Conservation (phyloP, 1,140 invertebrate species). For the Ditylenchus dipsaci region DNA sequence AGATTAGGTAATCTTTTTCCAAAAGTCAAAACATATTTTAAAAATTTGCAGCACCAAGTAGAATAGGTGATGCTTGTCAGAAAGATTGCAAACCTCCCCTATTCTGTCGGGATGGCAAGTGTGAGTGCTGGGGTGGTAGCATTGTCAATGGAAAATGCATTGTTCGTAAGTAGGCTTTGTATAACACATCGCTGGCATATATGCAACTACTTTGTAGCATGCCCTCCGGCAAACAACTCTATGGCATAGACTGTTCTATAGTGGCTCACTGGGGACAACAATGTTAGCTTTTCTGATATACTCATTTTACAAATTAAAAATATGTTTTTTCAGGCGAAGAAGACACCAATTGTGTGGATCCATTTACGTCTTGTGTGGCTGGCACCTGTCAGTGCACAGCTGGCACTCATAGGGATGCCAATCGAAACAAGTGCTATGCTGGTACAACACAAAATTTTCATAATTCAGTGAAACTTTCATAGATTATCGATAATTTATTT, state of each 20-base stretch:
- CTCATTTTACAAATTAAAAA: constrained; percentile 7
- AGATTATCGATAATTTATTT: constrained; percentile 10
- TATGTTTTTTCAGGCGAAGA: not conserved
- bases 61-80: constrained; percentile 56
- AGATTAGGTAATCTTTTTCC: constrained; percentile 44
- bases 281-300: constrained; percentile 40
- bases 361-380: constrained; percentile 51
- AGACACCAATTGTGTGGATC: constrained; percentile 53
- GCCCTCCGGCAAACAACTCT: constrained; percentile 56
- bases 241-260: constrained; percentile 54
- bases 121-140: constrained; percentile 58
- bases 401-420: constrained; percentile 49
- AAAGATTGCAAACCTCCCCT: constrained; percentile 57
- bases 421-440: constrained; percentile 50
- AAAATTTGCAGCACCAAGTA: constrained; percentile 48
- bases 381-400: constrained; percentile 56
- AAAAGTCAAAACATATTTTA: constrained; percentile 1
- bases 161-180: constrained; percentile 47
- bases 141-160: constrained; percentile 53
- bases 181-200: not conserved
- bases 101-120: constrained; percentile 56
- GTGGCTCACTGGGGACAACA: constrained; percentile 53
- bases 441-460: constrained; percentile 33
- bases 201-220: constrained; percentile 45
- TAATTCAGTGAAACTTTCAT: no score